Evolutionary conservation across 2,888 invertebrate genomes (phyloP).

Genomic region (Lissonota sp.): DNA sequence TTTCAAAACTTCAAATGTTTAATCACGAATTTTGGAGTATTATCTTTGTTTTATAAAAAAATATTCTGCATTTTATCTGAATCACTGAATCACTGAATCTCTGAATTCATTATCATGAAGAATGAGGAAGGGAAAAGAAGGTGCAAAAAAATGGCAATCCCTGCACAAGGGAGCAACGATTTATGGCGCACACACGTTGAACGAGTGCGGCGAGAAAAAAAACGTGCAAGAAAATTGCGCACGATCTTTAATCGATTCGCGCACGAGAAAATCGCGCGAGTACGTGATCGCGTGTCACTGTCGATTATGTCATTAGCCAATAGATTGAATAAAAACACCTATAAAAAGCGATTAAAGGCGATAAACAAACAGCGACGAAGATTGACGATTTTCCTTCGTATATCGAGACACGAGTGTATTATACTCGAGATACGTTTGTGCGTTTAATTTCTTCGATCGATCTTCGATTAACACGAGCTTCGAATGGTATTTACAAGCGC

Average conservation of each 20-base stretch:
- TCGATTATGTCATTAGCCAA: constrained; percentile 54
- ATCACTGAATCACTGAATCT: too few species aligned
- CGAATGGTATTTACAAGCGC: neutral
- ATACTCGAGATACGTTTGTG: constrained; percentile 23
- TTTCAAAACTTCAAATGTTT: constrained; percentile 9
- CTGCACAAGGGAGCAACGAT: neutral
- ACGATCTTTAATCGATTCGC: constrained; percentile 33
- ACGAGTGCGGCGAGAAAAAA: neutral
- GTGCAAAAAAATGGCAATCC: constrained; percentile 25
- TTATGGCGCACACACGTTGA: too few species aligned
- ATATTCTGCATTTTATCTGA: too few species aligned
- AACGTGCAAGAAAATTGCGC: constrained; percentile 9
- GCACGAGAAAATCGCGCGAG: constrained; percentile 26
- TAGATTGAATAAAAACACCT: constrained; percentile 1
- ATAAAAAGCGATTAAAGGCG: constrained; percentile 36
- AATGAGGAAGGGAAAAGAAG: neutral
- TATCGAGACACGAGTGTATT: constrained; percentile 21
- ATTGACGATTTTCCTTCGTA: constrained; percentile 42
- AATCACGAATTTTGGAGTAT: constrained; percentile 1
- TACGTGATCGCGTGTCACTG: constrained; percentile 29
- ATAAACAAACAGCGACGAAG: constrained; percentile 44
- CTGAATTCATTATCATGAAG: too few species aligned
- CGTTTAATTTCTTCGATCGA: constrained; percentile 44
- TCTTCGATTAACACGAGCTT: constrained; percentile 26
- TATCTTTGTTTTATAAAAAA: too few species aligned